Percentiles rank a stretch among this genome's conserved stretches.
These are phyloP conservation scores for Tyto alba DNA, from an alignment of 2,113 vertebrate species.

Conservation along the genomic window DNA sequence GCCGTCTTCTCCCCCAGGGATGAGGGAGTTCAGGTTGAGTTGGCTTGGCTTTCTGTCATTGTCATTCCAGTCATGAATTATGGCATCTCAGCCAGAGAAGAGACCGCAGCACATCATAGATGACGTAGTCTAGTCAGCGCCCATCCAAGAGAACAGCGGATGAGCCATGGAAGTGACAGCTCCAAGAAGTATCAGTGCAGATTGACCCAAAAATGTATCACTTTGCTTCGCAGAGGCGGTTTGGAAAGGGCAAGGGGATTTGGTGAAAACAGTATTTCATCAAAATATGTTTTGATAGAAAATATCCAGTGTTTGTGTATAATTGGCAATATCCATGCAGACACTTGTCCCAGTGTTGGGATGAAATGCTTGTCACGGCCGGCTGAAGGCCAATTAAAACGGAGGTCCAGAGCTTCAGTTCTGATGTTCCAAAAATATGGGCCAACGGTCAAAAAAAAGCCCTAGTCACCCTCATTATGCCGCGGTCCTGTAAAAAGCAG, in stretches of 20 bases:
- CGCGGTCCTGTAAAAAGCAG: fast-evolving
- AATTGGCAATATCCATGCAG: neutral
- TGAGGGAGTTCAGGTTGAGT: neutral
- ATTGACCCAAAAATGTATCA: neutral
- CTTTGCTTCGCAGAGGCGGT: neutral
- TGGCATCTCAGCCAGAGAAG: neutral
- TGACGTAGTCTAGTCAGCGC: neutral
- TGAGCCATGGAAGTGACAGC: neutral
- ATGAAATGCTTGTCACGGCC: neutral
- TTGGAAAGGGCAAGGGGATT: neutral
- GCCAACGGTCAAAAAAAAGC: neutral
- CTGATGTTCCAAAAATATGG: neutral
- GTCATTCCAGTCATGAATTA: neutral
- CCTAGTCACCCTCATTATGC: neutral
- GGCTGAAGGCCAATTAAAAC: neutral
- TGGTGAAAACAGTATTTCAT: neutral
- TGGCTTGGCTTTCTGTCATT: neutral
- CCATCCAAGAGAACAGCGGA: neutral
- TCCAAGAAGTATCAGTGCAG: neutral
- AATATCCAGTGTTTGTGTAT: neutral
- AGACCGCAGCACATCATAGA: neutral
- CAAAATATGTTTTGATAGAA: neutral
- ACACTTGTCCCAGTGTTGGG: neutral
- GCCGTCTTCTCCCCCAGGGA: neutral
- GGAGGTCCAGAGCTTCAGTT: neutral